Percentiles rank a stretch among this genome's conserved stretches.
Evolutionary conservation across 1,140 invertebrate genomes (phyloP).

Genomic region (Tetragonula clypearis): DNA sequence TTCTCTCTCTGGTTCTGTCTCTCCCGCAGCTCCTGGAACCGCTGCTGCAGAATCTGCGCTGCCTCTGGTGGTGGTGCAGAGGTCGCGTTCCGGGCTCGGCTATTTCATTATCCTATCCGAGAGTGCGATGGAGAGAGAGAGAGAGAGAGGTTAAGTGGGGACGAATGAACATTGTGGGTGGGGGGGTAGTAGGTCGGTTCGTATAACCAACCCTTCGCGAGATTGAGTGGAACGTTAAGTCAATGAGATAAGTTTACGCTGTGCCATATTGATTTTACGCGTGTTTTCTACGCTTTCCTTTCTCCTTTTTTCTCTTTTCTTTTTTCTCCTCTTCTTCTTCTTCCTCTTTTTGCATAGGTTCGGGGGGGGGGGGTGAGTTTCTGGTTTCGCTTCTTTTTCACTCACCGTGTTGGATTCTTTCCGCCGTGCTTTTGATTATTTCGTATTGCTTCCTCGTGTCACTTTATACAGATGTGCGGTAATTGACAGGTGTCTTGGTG

Average conservation of each 20-base stretch:
- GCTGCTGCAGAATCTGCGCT: conserved; percentile 38
- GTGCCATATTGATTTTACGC: conserved; percentile 69
- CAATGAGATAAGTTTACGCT: conserved; percentile 75
- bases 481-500: too few relatives aligned
- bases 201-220: conserved; percentile 50
- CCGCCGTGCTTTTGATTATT: too few relatives aligned
- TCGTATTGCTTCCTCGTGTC: too few relatives aligned
- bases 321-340: background rate
- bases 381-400: too few relatives aligned
- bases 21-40: conserved; percentile 8
- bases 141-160: background rate
- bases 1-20: background rate
- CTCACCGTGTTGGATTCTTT: too few relatives aligned
- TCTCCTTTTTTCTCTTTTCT: background rate
- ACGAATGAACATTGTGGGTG: background rate
- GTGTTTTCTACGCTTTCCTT: background rate
- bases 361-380: too few relatives aligned
- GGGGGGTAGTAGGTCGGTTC: conserved; percentile 19
- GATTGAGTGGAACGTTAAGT: conserved; percentile 70
- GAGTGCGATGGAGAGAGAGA: conserved; percentile 6
- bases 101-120: conserved; percentile 69
- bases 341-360: background rate
- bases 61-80: conserved; percentile 30
- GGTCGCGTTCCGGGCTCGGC: conserved; percentile 54
- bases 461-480: too few relatives aligned